phyloP scores from a whole-genome alignment of 2,888 invertebrate species.

The Atrina japonica region DNA sequence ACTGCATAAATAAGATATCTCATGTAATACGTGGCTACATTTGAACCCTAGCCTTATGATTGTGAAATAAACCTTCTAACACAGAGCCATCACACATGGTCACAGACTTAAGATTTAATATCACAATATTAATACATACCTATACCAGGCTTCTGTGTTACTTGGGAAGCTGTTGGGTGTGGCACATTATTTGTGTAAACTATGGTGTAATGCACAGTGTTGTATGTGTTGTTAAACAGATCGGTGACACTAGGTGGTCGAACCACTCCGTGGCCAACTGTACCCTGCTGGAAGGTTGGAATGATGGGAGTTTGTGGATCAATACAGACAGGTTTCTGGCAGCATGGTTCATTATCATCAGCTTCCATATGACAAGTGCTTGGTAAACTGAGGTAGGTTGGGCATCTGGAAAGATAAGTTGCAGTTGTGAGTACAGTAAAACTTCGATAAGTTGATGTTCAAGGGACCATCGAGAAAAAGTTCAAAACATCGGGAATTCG shows the following conservation, averaged over 20 bases:
- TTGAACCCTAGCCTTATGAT: too few relatives aligned
- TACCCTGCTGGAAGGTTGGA: slow-evolving; percentile 59
- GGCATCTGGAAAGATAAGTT: slow-evolving; percentile 58
- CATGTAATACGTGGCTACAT: too few relatives aligned
- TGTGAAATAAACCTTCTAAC: too few relatives aligned
- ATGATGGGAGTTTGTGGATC: slow-evolving; percentile 59
- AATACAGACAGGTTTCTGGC: slow-evolving; percentile 63
- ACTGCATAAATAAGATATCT: too few relatives aligned
- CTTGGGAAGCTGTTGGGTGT: slow-evolving; percentile 47
- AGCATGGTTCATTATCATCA: slow-evolving; percentile 66
- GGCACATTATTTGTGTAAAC: slow-evolving; percentile 49
- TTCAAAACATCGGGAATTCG: too few relatives aligned
- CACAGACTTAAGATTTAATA: too few relatives aligned
- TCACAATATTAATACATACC: too few relatives aligned
- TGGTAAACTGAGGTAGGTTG: slow-evolving; percentile 62
- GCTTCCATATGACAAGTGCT: slow-evolving; percentile 56
- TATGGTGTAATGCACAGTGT: slow-evolving; percentile 41
- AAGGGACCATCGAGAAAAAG: too few relatives aligned
- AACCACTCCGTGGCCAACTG: slow-evolving; percentile 59
- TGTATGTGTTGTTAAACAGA: slow-evolving; percentile 58
- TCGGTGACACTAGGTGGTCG: slow-evolving; percentile 57
- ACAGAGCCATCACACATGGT: too few relatives aligned
- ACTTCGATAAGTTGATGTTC: too few relatives aligned
- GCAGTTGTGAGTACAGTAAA: neutral
- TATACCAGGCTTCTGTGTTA: slow-evolving; percentile 45